Conservation (phyloP, 2,888 invertebrate species). For the Tipula unca region DNA sequence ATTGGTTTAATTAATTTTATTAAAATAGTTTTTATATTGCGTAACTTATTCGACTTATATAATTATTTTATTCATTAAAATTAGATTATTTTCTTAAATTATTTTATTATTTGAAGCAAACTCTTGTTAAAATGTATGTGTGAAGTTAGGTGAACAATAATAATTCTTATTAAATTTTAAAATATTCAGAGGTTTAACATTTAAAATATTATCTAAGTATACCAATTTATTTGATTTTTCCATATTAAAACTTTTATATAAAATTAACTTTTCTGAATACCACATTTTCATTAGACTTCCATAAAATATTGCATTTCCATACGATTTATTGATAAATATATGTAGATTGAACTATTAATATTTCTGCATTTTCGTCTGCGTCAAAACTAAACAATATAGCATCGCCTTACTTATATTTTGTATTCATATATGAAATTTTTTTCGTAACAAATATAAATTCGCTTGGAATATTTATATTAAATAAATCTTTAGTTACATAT, state of each 20-base stretch:
- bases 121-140: no score
- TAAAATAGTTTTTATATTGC: background rate
- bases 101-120: no score
- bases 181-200: background rate
- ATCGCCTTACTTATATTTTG: constrained; percentile 10
- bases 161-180: background rate
- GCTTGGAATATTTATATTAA: background rate
- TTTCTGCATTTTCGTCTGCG: background rate
- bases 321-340: no score
- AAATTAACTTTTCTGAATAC: background rate
- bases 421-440: background rate
- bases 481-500: background rate
- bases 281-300: background rate
- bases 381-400: background rate
- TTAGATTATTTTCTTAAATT: no score
- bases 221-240: no score
- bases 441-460: constrained; percentile 18
- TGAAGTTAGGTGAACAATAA: no score
- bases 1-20: no score
- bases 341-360: no score
- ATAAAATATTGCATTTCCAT: no score
- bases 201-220: background rate
- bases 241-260: background rate
- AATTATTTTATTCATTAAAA: no score
- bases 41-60: no score